Evolutionary conservation across 2,113 vertebrate species (phyloP), one percentile per base, ranked within the genome.

Genomic region (Tragelaphus scriptus): DNA sequence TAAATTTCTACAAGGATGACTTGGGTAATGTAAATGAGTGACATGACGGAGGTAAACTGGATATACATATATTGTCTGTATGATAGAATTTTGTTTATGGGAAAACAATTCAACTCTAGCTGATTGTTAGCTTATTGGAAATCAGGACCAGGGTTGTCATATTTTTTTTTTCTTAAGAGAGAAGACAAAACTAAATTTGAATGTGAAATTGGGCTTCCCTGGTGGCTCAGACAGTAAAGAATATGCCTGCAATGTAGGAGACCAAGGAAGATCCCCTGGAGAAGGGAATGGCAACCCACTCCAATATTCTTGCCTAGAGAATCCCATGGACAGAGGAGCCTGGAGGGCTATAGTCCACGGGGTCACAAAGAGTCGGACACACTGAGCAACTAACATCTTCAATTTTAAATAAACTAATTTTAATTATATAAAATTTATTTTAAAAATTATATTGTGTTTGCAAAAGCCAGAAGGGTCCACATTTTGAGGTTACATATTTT

Each of bases 21-120:
- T 19, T 44, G 53, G 71, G 55, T 77, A 47, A 68, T 36, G 40
- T 6, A 49, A 84, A 40, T 58, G 9, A 88, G 21, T 40, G 15
- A 77, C 88, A 32, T 1, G 2, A 47, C 0, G 15, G 15, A 16
- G 10, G 2, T 58, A 7, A 36, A 58, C 7, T 26, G 8, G 3
- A 84, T 51, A 13, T 10, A 51, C 6, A 32, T 1, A 17, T 44
- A 40, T 23, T 40, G 12, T 8, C 51, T 93, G 32, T 47, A 23
- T 84, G 7, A 19, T 1, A 15, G 13, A 2, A 51, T 21, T 79
- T 63, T 36, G 36, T 44, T 88, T 88, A 13, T n/a, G 85, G 21
- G 92, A 80, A 88, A 17, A 30, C 3, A 90, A 17, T 13, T 51
- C 36, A 61, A 61, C 15, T 81, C 6, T 17, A 55, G 25, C 32